A percentile compares a stretch with the other conserved stretches of the same genome.
These are phyloP conservation scores for Sebastolobus alascanus DNA, from an alignment of 2,797 vertebrate species.

Conservation along the genomic window DNA sequence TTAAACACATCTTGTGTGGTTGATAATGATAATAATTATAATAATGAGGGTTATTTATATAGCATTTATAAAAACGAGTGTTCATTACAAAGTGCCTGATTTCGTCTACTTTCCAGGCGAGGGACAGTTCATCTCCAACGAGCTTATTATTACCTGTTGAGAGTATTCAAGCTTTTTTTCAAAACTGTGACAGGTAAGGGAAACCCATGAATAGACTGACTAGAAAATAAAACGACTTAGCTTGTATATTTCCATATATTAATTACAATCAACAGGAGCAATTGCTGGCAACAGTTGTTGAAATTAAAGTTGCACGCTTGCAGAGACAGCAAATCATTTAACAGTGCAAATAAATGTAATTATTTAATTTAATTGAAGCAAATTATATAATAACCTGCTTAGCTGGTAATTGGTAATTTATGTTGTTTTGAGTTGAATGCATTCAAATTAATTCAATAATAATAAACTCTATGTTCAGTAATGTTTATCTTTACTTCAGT, in stretches of 20 bases:
- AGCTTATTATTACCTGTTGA: neutral
- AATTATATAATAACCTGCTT: neutral
- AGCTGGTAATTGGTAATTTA: neutral
- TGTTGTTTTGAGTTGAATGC: neutral
- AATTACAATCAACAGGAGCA: slow-evolving; percentile 20
- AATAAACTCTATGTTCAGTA: neutral
- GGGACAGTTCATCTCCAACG: too few relatives aligned
- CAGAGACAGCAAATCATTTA: slow-evolving; percentile 13
- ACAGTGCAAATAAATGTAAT: neutral
- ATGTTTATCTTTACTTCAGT: neutral
- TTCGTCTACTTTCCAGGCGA: too few relatives aligned
- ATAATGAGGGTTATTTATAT: too few relatives aligned
- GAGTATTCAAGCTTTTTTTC: neutral
- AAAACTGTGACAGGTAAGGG: neutral
- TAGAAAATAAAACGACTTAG: neutral
- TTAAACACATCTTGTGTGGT: too few relatives aligned
- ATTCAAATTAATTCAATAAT: slow-evolving; percentile 4
- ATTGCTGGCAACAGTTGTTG: neutral
- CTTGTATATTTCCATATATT: slow-evolving; percentile 1
- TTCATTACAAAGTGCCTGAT: too few relatives aligned
- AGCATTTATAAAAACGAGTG: too few relatives aligned
- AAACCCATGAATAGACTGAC: neutral
- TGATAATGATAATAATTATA: too few relatives aligned
- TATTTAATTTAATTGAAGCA: neutral
- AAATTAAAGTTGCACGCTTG: slow-evolving; percentile 15